Percentiles rank a stretch among this genome's conserved stretches.
Conservation (phyloP, 1,140 invertebrate genomes). For the Eurosta solidaginis region DNA sequence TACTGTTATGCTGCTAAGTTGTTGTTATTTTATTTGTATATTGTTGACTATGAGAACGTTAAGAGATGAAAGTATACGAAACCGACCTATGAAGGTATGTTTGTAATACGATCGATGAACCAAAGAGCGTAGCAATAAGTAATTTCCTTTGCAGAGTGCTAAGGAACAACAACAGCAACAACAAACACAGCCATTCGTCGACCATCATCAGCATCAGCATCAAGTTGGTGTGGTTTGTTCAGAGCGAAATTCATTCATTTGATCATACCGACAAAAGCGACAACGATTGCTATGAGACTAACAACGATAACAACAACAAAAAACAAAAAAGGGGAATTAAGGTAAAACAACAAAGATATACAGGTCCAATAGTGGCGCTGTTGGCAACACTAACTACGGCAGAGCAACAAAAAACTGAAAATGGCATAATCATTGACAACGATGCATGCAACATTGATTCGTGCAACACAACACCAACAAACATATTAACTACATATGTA, state of each 20-base stretch:
- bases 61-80: neutral
- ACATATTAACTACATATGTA: neutral
- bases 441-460: conserved; percentile 8
- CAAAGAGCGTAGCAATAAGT: neutral
- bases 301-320: conserved; percentile 15
- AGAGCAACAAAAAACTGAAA: conserved; percentile 5
- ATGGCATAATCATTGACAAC: neutral
- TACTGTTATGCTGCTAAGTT: neutral
- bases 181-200: no score
- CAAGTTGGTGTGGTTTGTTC: conserved; percentile 9
- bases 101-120: neutral
- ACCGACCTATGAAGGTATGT: neutral
- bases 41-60: neutral
- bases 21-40: neutral
- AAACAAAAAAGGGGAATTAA: conserved; percentile 8
- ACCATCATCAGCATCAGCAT: no score
- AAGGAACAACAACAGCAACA: conserved; percentile 19
- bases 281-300: neutral
- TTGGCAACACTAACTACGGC: conserved; percentile 31
- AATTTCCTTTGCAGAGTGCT: neutral
- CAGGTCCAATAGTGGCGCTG: conserved; percentile 2
- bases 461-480: conserved; percentile 16
- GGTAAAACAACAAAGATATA: neutral
- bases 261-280: conserved; percentile 19
- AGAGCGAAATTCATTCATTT: conserved; percentile 22